Percentiles rank a stretch among this genome's conserved stretches.
phyloP scores from a whole-genome alignment of 2,797 vertebrate genomes.

The Peromyscus aztecus region DNA sequence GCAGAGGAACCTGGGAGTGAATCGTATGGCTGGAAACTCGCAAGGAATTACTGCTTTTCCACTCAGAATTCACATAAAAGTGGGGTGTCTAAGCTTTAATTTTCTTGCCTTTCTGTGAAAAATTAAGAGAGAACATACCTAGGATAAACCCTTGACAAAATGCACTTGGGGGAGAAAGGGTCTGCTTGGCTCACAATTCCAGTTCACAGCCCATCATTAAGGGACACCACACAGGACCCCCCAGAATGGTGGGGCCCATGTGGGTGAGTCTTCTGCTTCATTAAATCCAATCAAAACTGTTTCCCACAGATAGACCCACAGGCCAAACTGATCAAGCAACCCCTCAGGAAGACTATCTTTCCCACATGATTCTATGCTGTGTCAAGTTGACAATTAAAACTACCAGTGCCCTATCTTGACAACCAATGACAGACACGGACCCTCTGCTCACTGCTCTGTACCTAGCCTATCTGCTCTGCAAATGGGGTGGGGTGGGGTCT shows the following conservation, averaged over 20 bases:
- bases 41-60: neutral
- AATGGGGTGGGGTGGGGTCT: neutral
- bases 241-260: neutral
- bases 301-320: neutral
- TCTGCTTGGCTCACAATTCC: neutral
- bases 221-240: neutral
- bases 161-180: neutral
- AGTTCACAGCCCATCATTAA: neutral
- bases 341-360: neutral
- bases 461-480: neutral
- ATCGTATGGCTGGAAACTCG: neutral
- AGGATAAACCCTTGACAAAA: neutral
- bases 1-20: neutral
- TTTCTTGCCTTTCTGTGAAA: constrained; percentile 21
- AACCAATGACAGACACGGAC: neutral
- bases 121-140: neutral
- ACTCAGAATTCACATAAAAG: neutral
- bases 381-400: neutral
- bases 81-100: neutral
- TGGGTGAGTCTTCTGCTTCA: neutral
- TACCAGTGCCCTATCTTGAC: neutral
- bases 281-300: neutral
- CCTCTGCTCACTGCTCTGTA: neutral
- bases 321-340: neutral
- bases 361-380: neutral